Conservation (phyloP, 2,797 vertebrate species). For the Lutjanus argentimaculatus region DNA sequence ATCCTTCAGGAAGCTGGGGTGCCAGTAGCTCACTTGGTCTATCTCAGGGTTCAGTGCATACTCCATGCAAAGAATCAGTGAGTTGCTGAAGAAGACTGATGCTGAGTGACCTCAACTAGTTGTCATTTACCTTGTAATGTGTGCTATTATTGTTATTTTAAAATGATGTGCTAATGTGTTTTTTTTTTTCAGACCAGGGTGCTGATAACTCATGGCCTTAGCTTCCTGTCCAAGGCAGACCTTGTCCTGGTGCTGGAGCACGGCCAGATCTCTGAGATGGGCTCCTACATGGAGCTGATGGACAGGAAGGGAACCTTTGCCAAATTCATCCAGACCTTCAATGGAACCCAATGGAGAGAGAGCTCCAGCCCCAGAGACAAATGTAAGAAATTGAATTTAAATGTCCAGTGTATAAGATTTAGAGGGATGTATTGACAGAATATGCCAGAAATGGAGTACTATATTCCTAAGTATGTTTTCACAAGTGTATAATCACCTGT, state of each 20-base stretch:
- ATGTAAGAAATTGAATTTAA: background rate
- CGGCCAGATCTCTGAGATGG: slow-evolving; percentile 92
- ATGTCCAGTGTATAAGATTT: too few species aligned
- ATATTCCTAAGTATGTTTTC: too few species aligned
- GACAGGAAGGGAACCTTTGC: slow-evolving; percentile 89
- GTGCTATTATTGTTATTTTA: background rate
- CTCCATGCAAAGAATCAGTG: too few species aligned
- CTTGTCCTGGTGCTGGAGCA: slow-evolving; percentile 92
- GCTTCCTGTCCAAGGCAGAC: slow-evolving; percentile 89
- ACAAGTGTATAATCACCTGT: too few species aligned
- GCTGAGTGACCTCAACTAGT: too few species aligned
- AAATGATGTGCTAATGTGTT: background rate
- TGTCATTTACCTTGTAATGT: background rate
- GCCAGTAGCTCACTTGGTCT: too few species aligned
- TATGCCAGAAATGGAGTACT: too few species aligned
- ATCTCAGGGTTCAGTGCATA: too few species aligned
- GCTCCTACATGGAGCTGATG: slow-evolving; percentile 91
- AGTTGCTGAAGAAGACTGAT: too few species aligned
- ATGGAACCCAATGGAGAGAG: slow-evolving; percentile 59
- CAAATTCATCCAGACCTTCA: slow-evolving; percentile 88
- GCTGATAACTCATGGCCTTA: slow-evolving; percentile 91
- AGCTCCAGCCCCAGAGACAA: slow-evolving; percentile 70
- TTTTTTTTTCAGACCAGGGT: slow-evolving; percentile 84
- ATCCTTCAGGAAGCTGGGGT: background rate
- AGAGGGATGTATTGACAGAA: too few species aligned